A percentile compares a stretch with the other conserved stretches of the same genome.
These are phyloP conservation scores for Serilophus lunatus DNA, from an alignment of 2,113 vertebrate genomes.

Conservation along the genomic window DNA sequence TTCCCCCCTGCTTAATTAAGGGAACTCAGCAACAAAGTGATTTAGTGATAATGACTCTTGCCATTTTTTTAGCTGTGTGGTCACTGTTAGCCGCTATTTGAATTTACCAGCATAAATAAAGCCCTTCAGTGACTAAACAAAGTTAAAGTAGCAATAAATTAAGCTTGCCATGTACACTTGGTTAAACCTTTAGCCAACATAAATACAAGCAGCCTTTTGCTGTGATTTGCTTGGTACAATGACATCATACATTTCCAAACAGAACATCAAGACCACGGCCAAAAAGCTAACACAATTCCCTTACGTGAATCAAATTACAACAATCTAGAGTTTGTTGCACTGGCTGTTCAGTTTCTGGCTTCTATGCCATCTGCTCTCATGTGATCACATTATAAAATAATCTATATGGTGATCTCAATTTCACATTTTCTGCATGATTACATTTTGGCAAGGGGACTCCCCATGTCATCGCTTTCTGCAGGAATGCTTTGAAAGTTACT, in stretches of 20 bases:
- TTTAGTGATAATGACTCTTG: conserved; percentile 75
- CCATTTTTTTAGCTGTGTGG: conserved; percentile 71
- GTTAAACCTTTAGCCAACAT: conserved; percentile 77
- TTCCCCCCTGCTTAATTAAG: conserved; percentile 67
- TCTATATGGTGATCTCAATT: conserved; percentile 70
- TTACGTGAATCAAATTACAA: conserved; percentile 72
- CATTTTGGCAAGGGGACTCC: conserved; percentile 66
- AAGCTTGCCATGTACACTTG: conserved; percentile 68
- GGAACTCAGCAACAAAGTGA: conserved; percentile 74
- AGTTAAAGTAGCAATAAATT: conserved; percentile 79
- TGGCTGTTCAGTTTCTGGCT: conserved; percentile 51
- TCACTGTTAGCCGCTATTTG: conserved; percentile 75
- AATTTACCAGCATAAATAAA: conserved; percentile 80
- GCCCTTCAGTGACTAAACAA: conserved; percentile 76
- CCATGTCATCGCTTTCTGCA: conserved; percentile 50
- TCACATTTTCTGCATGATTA: conserved; percentile 77
- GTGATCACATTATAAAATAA: conserved; percentile 72
- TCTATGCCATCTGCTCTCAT: conserved; percentile 29
- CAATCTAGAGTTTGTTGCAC: conserved; percentile 59
- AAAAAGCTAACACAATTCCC: conserved; percentile 66
- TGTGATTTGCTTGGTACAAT: conserved; percentile 69
- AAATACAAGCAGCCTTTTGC: conserved; percentile 75
- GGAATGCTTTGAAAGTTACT: conserved; percentile 73
- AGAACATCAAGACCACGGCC: conserved; percentile 55
- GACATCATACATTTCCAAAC: conserved; percentile 76